These are phyloP conservation scores for Urocitellus parryii DNA, from an alignment of 2,113 vertebrate genomes.

Conservation along the genomic window DNA sequence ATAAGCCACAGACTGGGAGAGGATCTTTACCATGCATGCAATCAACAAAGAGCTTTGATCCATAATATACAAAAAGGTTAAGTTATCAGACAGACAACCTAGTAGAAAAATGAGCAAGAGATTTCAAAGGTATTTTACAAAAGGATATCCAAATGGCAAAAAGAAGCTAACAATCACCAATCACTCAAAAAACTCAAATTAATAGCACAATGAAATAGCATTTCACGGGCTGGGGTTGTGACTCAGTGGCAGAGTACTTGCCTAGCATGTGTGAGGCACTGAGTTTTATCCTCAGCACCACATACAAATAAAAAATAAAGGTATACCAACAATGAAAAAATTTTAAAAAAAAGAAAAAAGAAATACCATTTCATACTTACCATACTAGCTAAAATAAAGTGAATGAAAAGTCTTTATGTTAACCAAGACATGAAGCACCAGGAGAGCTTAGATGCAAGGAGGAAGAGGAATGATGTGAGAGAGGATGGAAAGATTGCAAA, in stretches of 20 bases:
- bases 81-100: not conserved
- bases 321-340: too few relatives aligned
- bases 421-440: not conserved
- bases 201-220: not conserved
- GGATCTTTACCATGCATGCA: not conserved
- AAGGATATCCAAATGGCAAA: not conserved
- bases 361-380: not conserved
- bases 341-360: not conserved
- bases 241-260: too few relatives aligned
- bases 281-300: too few relatives aligned
- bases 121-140: slow-evolving; percentile 36
- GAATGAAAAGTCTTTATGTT: not conserved
- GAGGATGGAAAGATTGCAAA: not conserved
- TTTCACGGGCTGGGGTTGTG: too few relatives aligned
- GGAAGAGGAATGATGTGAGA: not conserved
- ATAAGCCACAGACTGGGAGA: not conserved
- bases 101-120: not conserved
- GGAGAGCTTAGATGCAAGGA: not conserved
- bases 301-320: too few relatives aligned
- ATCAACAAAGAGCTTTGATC: not conserved
- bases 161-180: not conserved
- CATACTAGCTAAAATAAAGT: slow-evolving; percentile 5
- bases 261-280: too few relatives aligned
- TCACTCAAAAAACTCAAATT: not conserved
- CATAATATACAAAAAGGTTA: not conserved